phyloP scores from a whole-genome alignment of 2,797 vertebrate genomes.

The Paratrypauchen microcephalus region DNA sequence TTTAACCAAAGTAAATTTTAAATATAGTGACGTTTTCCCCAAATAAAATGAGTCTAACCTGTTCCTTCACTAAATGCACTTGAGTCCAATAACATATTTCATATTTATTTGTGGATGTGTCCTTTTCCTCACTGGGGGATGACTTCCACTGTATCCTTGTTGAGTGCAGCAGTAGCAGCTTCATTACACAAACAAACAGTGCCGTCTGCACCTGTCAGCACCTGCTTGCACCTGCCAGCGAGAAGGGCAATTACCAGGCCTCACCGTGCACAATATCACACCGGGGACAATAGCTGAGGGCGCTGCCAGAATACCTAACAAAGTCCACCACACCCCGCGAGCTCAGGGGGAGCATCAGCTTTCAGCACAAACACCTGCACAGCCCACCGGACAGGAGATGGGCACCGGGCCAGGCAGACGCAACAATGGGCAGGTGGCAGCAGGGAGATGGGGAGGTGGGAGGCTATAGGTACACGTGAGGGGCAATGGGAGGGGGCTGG shows the following conservation, averaged over 20 bases:
- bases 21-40: too few species aligned
- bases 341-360: conserved; percentile 28
- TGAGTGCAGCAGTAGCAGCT: background rate
- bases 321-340: conserved; percentile 55
- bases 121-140: background rate
- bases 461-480: background rate
- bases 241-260: background rate
- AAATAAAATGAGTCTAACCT: too few species aligned
- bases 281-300: conserved; percentile 4
- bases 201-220: too few species aligned
- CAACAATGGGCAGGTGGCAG: background rate
- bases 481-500: too few species aligned
- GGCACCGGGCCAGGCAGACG: background rate
- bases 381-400: background rate
- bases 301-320: conserved; percentile 36
- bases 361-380: conserved; percentile 14
- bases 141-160: background rate
- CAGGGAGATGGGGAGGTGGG: background rate
- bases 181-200: conserved; percentile 2
- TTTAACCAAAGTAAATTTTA: too few species aligned
- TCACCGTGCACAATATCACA: background rate
- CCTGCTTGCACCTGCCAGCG: background rate
- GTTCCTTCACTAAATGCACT: background rate
- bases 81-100: background rate
- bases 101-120: background rate